These are phyloP conservation scores for Ophthalmotilapia sp. DNA, from an alignment of 2,113 vertebrate genomes.

Conservation along the genomic window DNA sequence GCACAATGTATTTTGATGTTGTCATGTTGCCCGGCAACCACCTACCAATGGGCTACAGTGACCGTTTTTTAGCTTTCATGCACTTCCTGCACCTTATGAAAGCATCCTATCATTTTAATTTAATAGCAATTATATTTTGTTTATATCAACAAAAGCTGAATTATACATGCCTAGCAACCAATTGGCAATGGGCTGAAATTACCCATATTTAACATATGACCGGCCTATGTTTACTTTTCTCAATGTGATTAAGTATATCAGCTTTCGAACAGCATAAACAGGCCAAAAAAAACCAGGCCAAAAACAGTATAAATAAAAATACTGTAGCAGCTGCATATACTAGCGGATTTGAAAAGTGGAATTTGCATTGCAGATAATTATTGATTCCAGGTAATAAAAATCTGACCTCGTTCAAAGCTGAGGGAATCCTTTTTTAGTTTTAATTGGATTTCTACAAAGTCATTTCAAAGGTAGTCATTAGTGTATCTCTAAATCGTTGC, in stretches of 20 bases:
- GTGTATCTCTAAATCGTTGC: not conserved
- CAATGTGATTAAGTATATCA: not conserved
- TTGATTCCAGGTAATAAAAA: not conserved
- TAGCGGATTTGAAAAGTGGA: not conserved
- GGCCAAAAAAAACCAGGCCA: not conserved
- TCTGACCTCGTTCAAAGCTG: not conserved
- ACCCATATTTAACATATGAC: not conserved
- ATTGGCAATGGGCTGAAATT: not conserved
- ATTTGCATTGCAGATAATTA: not conserved
- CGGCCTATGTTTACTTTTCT: not conserved
- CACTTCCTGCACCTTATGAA: not conserved
- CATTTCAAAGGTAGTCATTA: not conserved
- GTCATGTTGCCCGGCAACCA: not conserved
- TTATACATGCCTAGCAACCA: not conserved
- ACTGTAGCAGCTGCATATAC: not conserved
- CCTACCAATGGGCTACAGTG: not conserved
- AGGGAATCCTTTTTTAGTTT: not conserved
- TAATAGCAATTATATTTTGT: not conserved
- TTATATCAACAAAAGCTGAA: not conserved
- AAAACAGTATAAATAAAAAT: no score
- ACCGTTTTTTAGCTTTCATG: not conserved
- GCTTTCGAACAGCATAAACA: not conserved
- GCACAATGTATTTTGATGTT: not conserved
- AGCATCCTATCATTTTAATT: not conserved
- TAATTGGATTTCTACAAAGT: not conserved